phyloP scores from a whole-genome alignment of 1,140 invertebrate species.

The Microplitis mediator region DNA sequence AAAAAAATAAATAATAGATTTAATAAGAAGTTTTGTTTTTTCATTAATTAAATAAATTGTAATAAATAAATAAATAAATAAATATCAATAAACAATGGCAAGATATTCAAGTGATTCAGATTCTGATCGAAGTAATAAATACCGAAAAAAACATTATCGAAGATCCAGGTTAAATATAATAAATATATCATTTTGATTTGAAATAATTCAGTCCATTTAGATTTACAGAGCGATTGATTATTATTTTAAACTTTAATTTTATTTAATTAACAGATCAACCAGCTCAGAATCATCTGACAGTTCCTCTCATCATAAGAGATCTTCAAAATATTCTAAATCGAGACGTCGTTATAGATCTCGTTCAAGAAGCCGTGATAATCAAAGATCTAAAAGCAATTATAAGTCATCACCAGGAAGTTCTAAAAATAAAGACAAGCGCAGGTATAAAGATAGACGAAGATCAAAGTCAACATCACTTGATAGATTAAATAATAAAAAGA shows the following conservation, averaged over 20 bases:
- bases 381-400: conserved; percentile 45
- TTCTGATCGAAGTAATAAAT: conserved; percentile 51
- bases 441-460: conserved; percentile 41
- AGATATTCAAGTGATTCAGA: conserved; percentile 58
- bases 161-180: conserved; percentile 50
- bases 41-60: too few relatives aligned
- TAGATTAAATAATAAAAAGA: conserved; percentile 41
- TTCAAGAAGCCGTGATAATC: conserved; percentile 52
- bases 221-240: too few relatives aligned
- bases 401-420: conserved; percentile 51
- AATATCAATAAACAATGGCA: conserved; percentile 42
- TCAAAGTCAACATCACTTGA: conserved; percentile 53
- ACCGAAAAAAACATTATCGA: conserved; percentile 47
- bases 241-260: conserved; percentile 12
- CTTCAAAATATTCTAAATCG: conserved; percentile 50
- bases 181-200: background rate
- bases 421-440: conserved; percentile 48
- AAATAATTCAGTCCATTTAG: too few relatives aligned
- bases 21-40: too few relatives aligned
- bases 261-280: conserved; percentile 45
- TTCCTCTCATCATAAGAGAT: conserved; percentile 49
- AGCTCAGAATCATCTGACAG: conserved; percentile 54
- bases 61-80: too few relatives aligned
- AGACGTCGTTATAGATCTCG: conserved; percentile 50
- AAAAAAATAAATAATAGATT: too few relatives aligned